Base-by-base conservation (phyloP, 1,140 invertebrate species). In the Nixonia krombeini region DNA sequence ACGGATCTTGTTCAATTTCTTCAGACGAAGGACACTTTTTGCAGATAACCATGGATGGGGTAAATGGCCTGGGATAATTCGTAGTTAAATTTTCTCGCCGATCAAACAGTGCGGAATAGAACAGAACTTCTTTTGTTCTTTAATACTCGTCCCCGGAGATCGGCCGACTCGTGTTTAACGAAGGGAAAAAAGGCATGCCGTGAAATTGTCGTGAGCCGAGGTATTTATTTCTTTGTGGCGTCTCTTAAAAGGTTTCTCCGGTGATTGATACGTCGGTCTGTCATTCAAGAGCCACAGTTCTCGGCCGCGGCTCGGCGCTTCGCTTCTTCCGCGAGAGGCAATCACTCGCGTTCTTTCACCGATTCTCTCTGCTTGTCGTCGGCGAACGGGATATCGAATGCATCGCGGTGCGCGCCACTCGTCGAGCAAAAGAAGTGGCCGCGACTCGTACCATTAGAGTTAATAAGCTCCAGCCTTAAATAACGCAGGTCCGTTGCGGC, bases 401-500 rank as follows among this genome's bases (percentile, higher is more conserved):
- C 8, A 40, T 29, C 13, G 18, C 26, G 23, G 35, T 16, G 13
- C 16, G 8, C 13, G 25, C 6, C 17, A 12, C 41, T 45, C 29
- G 25, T 29, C 17, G 29, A 45, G 42, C 42, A 45, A n/a, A 16
- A 15, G 38, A 37, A 13, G 58, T 50, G 37, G 56, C 42, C 53
- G 57, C 62, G 68, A 61, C 47, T 64, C 40, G 18, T 10, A 16
- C 68, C 76, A 78, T 81, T 78, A 77, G 66, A 68, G 44, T 74
- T 81, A 79, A 81, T 81, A 79, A 78, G 70, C 70, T 65, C 23
- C 45, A 70, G 75, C 70, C 72, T 79, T 80, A 76, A 79, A 79
- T 80, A 80, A 79, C 73, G 62, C 25, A 40, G 31, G 38, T 17
- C 37, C 51, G 58, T 58, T 35, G 69, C 73, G 47, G 42, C 57